phyloP scores from a whole-genome alignment of 2,888 invertebrate genomes.

The Sarcophaga subvicina region DNA sequence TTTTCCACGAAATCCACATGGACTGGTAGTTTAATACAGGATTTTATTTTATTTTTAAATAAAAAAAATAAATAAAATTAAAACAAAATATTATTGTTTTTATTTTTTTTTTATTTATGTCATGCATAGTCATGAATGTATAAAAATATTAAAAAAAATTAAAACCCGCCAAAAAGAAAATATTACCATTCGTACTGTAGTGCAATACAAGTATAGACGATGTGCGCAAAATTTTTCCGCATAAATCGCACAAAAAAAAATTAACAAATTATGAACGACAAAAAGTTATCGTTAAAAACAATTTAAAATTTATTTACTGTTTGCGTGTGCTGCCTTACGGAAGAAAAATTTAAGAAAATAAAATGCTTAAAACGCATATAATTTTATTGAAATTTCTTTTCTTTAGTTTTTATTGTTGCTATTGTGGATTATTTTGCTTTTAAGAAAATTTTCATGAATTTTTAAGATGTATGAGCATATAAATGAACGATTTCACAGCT shows the following conservation, averaged over 20 bases:
- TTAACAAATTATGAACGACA: background rate
- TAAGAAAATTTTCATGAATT: background rate
- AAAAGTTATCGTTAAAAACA: background rate
- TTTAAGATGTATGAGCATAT: background rate
- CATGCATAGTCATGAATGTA: constrained; percentile 40
- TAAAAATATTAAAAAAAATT: background rate
- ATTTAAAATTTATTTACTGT: background rate
- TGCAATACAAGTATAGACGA: too few relatives aligned
- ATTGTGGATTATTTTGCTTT: background rate
- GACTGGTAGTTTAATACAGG: constrained; percentile 36
- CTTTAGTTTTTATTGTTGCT: background rate
- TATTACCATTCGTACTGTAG: too few relatives aligned
- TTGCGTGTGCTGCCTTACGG: background rate
- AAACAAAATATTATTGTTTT: constrained; percentile 57
- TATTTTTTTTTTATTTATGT: constrained; percentile 37
- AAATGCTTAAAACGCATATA: background rate
- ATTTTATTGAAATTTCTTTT: background rate
- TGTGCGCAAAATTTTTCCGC: background rate
- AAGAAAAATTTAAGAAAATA: background rate
- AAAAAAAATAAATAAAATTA: constrained; percentile 49
- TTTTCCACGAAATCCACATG: constrained; percentile 66
- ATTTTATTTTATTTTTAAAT: background rate
- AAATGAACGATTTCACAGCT: too few relatives aligned
- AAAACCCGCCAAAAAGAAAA: constrained; percentile 2
- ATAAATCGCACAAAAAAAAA: background rate